These are phyloP conservation scores for Amazonetta brasiliensis DNA, from an alignment of 2,797 vertebrate genomes.

Conservation along the genomic window DNA sequence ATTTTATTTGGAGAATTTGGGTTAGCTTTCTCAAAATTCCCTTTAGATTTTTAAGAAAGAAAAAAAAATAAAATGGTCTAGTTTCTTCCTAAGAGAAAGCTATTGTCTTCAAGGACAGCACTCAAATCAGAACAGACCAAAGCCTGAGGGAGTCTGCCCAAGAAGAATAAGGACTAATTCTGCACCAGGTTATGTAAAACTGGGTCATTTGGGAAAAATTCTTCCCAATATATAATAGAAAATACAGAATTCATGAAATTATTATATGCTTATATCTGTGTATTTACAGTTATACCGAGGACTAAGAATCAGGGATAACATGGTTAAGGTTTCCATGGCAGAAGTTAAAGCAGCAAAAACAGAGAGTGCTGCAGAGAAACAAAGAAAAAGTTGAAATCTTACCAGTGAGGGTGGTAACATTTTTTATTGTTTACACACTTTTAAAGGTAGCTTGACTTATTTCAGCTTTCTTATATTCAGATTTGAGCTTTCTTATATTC, in stretches of 20 bases:
- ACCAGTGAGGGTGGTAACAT: not conserved
- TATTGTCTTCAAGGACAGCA: not conserved
- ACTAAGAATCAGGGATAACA: not conserved
- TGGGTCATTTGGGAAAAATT: not conserved
- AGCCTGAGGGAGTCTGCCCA: not conserved
- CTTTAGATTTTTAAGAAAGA: not conserved
- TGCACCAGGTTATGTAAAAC: not conserved
- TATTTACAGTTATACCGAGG: not conserved
- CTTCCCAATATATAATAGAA: not conserved
- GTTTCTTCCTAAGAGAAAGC: not conserved
- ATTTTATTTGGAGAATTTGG: not conserved
- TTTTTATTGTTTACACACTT: not conserved
- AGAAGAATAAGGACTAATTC: not conserved
- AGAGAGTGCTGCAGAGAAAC: not conserved
- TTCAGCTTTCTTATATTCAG: not conserved
- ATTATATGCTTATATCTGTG: not conserved
- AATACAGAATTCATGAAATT: not conserved
- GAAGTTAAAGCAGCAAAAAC: not conserved
- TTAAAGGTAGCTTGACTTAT: not conserved
- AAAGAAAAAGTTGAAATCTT: not conserved
- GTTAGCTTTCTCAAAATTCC: not conserved
- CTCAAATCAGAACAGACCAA: not conserved
- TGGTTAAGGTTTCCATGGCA: not conserved
- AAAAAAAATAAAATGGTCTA: not conserved
- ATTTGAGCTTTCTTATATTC: not conserved